Evolutionary conservation across 2,797 vertebrate species (phyloP).

Genomic region (Microctenopoma steveboyesi): DNA sequence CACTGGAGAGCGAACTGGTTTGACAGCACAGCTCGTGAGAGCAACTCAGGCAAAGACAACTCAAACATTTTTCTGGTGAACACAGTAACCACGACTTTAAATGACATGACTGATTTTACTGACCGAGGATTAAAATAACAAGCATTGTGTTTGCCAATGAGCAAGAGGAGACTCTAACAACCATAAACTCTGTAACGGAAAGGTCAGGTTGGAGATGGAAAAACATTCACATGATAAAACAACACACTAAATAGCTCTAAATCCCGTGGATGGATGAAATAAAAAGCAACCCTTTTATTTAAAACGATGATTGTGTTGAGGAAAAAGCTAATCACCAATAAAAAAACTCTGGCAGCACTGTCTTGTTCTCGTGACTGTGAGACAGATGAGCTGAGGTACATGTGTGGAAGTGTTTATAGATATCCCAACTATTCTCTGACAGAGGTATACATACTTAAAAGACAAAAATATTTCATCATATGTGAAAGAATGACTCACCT

Average conservation of each 20-base stretch:
- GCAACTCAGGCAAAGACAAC: constrained; percentile 35
- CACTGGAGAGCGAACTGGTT: constrained; percentile 62
- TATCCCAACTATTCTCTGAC: background rate
- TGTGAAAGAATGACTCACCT: too few relatives aligned
- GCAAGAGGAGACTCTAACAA: too few relatives aligned
- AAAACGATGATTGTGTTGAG: too few relatives aligned
- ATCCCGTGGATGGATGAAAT: too few relatives aligned
- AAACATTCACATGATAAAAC: too few relatives aligned
- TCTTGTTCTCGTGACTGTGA: background rate
- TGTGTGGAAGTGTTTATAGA: background rate
- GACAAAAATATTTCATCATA: background rate
- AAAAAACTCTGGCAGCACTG: too few relatives aligned
- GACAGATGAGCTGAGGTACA: background rate
- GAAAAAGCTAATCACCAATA: too few relatives aligned
- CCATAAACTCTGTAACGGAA: too few relatives aligned
- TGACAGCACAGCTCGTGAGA: constrained; percentile 31
- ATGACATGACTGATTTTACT: background rate
- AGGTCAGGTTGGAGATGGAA: too few relatives aligned
- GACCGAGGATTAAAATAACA: background rate
- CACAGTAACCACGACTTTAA: background rate
- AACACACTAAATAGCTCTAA: too few relatives aligned
- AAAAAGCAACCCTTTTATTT: too few relatives aligned
- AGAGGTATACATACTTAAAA: background rate
- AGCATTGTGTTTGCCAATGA: background rate
- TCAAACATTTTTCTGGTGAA: background rate